Evolutionary conservation across 2,888 invertebrate species (phyloP).

Genomic region (Chaitophorus viminalis): DNA sequence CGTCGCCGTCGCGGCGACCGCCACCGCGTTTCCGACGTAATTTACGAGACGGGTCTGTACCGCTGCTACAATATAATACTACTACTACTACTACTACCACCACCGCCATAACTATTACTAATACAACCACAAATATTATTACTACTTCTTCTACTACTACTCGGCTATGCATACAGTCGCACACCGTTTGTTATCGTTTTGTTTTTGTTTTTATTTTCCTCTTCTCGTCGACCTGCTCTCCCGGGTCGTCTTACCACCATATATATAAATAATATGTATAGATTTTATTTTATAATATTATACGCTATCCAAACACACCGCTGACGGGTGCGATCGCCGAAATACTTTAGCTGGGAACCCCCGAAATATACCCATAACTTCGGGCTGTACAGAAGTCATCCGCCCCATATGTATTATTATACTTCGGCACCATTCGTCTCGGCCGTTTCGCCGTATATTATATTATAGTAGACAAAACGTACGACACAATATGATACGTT

Average conservation of each 20-base stretch:
- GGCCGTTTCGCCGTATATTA: neutral
- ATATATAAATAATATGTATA: no score
- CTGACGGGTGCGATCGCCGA: no score
- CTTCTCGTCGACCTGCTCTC: neutral
- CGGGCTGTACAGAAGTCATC: neutral
- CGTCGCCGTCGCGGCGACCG: neutral
- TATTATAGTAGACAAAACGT: no score
- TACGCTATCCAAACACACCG: neutral
- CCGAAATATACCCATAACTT: neutral
- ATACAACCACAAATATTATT: neutral
- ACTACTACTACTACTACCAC: neutral
- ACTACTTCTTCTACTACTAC: neutral
- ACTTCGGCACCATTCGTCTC: neutral
- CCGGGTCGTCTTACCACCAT: neutral
- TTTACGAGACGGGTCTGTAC: constrained; percentile 34
- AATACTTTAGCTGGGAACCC: neutral
- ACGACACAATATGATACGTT: no score
- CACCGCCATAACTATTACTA: neutral
- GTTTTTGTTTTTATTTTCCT: constrained; percentile 15
- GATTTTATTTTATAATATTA: no score
- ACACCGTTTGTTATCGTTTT: constrained; percentile 3
- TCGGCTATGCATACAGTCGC: neutral
- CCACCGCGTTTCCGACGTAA: constrained; percentile 25
- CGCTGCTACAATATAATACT: neutral
- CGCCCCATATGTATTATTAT: neutral